Evolutionary conservation across 2,113 vertebrate genomes (phyloP).

Genomic region (Petromus typicus): DNA sequence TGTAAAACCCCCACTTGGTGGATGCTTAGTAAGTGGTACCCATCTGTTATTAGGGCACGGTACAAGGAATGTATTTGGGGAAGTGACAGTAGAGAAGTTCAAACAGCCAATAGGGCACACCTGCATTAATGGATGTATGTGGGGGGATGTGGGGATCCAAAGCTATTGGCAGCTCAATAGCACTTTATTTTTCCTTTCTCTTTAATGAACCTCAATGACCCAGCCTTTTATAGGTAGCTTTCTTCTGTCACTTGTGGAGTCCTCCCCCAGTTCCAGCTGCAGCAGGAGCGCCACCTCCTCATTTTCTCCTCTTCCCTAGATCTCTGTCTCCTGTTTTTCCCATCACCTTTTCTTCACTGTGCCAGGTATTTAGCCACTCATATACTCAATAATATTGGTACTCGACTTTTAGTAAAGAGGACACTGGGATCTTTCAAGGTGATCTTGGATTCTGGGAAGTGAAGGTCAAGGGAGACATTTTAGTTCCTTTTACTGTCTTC

Average conservation of each 20-base stretch:
- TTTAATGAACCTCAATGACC: not conserved
- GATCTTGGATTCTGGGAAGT: not conserved
- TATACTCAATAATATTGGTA: rapidly evolving
- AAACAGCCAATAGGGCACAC: not conserved
- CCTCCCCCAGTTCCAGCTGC: not conserved
- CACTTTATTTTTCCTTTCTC: not conserved
- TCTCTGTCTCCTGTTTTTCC: not conserved
- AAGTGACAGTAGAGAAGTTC: not conserved
- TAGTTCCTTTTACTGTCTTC: not conserved
- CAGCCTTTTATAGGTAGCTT: not conserved
- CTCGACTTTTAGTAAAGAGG: not conserved
- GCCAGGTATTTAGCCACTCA: not conserved
- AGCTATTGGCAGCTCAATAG: not conserved
- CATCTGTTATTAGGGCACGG: not conserved
- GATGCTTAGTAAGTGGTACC: not conserved
- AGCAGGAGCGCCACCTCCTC: not conserved
- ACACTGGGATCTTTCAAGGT: not conserved
- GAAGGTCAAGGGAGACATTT: not conserved
- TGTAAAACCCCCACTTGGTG: not conserved
- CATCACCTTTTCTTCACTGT: not conserved
- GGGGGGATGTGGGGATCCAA: not conserved
- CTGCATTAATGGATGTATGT: not conserved
- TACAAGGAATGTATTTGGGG: not conserved
- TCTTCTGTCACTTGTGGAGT: not conserved
- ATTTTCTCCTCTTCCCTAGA: too few species aligned